Evolutionary conservation across 2,888 invertebrate species (phyloP).

Genomic region (Elegia similella): DNA sequence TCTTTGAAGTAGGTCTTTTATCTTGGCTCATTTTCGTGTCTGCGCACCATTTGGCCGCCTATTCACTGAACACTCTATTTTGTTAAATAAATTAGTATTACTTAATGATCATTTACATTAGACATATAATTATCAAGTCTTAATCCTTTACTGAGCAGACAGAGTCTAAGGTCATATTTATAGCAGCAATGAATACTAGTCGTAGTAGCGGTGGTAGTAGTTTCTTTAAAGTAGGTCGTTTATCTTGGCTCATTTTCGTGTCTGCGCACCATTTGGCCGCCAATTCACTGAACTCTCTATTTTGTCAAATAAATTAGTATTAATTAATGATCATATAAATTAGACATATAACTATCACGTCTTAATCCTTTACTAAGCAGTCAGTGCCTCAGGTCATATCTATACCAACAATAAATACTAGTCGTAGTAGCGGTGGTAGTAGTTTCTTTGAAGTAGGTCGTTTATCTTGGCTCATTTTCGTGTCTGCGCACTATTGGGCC

Average conservation of each 20-base stretch:
- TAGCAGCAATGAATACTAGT: too few relatives aligned
- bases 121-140: too few relatives aligned
- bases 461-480: not conserved
- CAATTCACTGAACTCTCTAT: not conserved
- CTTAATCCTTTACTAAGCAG: too few relatives aligned
- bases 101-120: too few relatives aligned
- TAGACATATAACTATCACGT: too few relatives aligned
- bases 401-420: too few relatives aligned
- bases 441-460: not conserved
- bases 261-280: not conserved
- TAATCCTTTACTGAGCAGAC: too few relatives aligned
- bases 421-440: too few relatives aligned
- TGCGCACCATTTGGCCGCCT: not conserved
- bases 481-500: not conserved
- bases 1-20: not conserved
- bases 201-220: too few relatives aligned
- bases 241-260: not conserved
- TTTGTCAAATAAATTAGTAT: not conserved
- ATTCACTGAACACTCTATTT: not conserved
- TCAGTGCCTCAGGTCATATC: too few relatives aligned
- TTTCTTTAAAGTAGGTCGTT: not conserved
- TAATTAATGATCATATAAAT: too few relatives aligned
- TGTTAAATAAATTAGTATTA: not conserved
- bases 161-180: too few relatives aligned
- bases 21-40: conserved; percentile 1